Conservation (phyloP, 2,113 vertebrate species). For the Chloropsis hardwickii region DNA sequence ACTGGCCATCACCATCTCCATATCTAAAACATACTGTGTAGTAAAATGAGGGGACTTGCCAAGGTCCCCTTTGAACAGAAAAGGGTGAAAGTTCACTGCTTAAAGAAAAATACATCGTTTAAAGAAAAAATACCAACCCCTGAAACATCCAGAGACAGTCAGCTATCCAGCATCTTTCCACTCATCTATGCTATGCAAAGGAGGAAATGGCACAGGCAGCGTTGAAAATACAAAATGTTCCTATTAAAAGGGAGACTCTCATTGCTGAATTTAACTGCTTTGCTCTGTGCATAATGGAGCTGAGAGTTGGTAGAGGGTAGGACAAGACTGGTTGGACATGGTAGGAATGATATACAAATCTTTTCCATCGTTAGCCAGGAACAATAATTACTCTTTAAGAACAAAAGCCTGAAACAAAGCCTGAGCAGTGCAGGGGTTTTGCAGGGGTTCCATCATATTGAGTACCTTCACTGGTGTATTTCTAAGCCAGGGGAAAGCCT, state of each 20-base stretch:
- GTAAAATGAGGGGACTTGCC: not conserved
- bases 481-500: slow-evolving; percentile 26
- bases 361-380: not conserved
- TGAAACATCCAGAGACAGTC: not conserved
- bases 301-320: not conserved
- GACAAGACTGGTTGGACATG: not conserved
- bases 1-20: not conserved
- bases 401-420: not conserved
- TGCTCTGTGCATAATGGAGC: not conserved
- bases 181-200: not conserved
- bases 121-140: not conserved
- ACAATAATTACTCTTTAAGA: not conserved
- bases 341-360: not conserved
- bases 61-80: not conserved
- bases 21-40: not conserved
- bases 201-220: not conserved
- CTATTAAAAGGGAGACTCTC: not conserved
- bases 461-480: not conserved
- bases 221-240: not conserved
- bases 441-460: not conserved
- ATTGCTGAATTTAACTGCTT: not conserved
- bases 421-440: not conserved
- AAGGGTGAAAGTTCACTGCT: not conserved
- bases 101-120: not conserved
- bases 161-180: not conserved